Percentiles rank a stretch among this genome's conserved stretches.
phyloP scores from a whole-genome alignment of 2,888 invertebrate species.

The Athripsodes cinereus region DNA sequence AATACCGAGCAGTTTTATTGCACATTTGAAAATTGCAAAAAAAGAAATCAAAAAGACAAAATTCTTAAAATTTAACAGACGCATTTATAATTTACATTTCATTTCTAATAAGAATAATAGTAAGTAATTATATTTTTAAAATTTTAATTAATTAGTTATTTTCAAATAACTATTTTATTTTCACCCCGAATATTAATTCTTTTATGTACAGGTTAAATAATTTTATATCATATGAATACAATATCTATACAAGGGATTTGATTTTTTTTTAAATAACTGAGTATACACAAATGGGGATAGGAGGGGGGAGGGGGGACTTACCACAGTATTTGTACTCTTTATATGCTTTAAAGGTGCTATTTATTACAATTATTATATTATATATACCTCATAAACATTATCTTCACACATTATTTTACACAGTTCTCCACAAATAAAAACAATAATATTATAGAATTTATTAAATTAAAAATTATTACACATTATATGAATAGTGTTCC shows the following conservation, averaged over 20 bases:
- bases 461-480: not conserved
- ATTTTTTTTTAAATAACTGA: not conserved
- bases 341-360: slow-evolving; percentile 33
- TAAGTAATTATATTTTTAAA: too few species aligned
- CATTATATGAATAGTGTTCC: not conserved
- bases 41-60: too few species aligned
- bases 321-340: slow-evolving; percentile 70
- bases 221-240: not conserved
- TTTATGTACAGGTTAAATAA: not conserved
- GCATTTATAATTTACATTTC: too few species aligned
- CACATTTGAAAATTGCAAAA: too few species aligned
- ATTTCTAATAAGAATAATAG: too few species aligned
- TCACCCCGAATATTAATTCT: too few species aligned
- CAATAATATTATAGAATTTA: not conserved
- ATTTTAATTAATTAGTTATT: too few species aligned
- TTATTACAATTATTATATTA: not conserved
- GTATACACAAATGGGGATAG: not conserved
- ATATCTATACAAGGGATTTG: not conserved
- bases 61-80: too few species aligned
- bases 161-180: too few species aligned
- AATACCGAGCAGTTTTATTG: too few species aligned
- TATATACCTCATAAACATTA: not conserved
- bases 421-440: slow-evolving; percentile 1
- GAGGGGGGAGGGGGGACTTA: slow-evolving; percentile 41
- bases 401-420: not conserved